Base-by-base conservation (phyloP, 2,888 invertebrate species). In the Steinernema hermaphroditum region DNA sequence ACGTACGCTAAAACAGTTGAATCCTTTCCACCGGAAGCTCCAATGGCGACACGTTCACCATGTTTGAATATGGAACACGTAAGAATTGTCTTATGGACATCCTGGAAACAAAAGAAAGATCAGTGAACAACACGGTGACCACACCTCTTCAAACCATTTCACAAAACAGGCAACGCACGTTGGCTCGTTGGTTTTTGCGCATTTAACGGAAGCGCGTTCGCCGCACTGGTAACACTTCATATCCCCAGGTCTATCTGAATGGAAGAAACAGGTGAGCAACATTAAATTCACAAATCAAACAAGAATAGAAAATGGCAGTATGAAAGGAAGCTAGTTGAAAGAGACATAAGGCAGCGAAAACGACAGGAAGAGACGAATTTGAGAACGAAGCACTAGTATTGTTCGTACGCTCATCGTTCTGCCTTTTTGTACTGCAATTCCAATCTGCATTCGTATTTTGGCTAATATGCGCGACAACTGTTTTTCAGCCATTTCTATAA, bases 1-100 rank as follows among this genome's bases (percentile, higher is more conserved):
- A 74, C 70, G 32, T 78, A 70, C 8, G 97, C 97, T 72, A 99
- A 89, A 19, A 98, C 98, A 1, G 98, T 99, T 0, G 97, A 98
- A 88, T 99, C 98, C 72, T 87, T 87, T 49, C 87, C 87, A 24
- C 87, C 87, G 1, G 84, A 84, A 0, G 86, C 87, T 0, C 87
- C 87, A 24, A 87, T 80, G 0, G 86, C 87, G 0, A 87, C 80
- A 44, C 75, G 75, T 71, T 87, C 86, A 8, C 84, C 84, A 9
- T 49, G 72, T 24, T 76, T 74, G 77, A 86, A 86, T 1, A 86
- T 75, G 24, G 77, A 75, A 46, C 80, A 79, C 9, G 57, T 43
- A 1, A 77, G 27, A 43, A 87, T 87, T 12, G 86, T 85, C 41
- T 81, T 76, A 73, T 87, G 86, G 4, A 87, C 83, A 76, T 87